A percentile compares a stretch with the other conserved stretches of the same genome.
These are phyloP conservation scores for Neotragus moschatus DNA, from an alignment of 2,113 vertebrate species.

Conservation along the genomic window DNA sequence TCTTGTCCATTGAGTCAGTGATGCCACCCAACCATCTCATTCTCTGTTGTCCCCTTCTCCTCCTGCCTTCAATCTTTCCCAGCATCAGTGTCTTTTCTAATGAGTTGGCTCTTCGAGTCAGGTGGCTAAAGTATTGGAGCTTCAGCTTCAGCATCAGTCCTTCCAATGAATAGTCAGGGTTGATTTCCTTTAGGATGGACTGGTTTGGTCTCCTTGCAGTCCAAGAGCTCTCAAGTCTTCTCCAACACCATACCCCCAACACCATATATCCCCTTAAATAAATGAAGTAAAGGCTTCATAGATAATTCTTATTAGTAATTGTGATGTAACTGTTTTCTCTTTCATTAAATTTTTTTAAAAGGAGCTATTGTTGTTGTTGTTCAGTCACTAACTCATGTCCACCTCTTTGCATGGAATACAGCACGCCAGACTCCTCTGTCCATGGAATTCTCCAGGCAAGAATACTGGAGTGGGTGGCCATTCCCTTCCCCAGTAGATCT, in stretches of 20 bases:
- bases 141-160: background rate
- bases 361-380: background rate
- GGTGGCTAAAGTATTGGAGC: background rate
- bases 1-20: background rate
- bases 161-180: background rate
- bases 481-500: background rate
- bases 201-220: background rate
- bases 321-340: background rate
- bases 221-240: background rate
- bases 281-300: background rate
- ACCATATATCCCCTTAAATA: background rate
- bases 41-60: background rate
- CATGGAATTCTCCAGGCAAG: background rate
- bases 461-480: background rate
- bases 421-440: background rate
- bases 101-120: background rate
- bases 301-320: background rate
- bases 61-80: background rate
- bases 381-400: background rate
- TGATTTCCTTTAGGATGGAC: background rate
- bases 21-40: background rate
- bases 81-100: background rate
- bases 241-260: background rate
- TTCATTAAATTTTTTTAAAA: background rate
- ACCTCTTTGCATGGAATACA: background rate